A percentile compares a stretch with the other conserved stretches of the same genome.
These are phyloP conservation scores for Eupithecia inturbata DNA, from an alignment of 2,888 invertebrate species.

Conservation along the genomic window DNA sequence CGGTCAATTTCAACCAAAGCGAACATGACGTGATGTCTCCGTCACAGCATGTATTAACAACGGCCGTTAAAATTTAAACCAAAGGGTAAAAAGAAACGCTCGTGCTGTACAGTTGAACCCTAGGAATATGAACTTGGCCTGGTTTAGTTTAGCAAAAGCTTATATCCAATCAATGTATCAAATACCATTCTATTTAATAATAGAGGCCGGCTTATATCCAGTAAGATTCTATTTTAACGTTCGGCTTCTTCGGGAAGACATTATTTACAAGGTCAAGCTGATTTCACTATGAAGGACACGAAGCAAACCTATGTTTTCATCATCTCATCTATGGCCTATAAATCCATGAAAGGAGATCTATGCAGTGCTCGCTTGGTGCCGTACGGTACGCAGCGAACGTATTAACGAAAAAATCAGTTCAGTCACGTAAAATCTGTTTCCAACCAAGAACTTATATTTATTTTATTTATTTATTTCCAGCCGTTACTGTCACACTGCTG, in stretches of 20 bases:
- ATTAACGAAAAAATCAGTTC: not conserved
- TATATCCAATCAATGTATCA: not conserved
- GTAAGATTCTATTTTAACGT: not conserved
- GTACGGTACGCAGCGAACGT: not conserved
- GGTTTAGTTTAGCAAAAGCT: not conserved
- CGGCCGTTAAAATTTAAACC: not conserved
- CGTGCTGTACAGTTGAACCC: not conserved
- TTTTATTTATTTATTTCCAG: too few species aligned
- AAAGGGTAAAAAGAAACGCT: not conserved
- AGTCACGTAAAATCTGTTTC: not conserved
- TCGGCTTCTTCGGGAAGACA: not conserved
- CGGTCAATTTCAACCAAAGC: not conserved
- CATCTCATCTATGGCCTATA: not conserved
- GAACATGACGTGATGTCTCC: not conserved
- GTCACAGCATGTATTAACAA: not conserved
- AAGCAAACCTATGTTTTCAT: not conserved
- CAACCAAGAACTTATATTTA: too few species aligned
- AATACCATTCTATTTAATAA: too few species aligned
- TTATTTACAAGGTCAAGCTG: not conserved
- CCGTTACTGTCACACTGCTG: too few species aligned
- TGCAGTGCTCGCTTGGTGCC: not conserved
- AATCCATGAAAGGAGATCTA: not conserved
- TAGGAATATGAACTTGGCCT: not conserved
- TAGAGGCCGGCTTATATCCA: not conserved
- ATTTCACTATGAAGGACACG: not conserved